These are phyloP conservation scores for Desoria tigrina DNA, from an alignment of 2,888 invertebrate species.

Conservation along the genomic window DNA sequence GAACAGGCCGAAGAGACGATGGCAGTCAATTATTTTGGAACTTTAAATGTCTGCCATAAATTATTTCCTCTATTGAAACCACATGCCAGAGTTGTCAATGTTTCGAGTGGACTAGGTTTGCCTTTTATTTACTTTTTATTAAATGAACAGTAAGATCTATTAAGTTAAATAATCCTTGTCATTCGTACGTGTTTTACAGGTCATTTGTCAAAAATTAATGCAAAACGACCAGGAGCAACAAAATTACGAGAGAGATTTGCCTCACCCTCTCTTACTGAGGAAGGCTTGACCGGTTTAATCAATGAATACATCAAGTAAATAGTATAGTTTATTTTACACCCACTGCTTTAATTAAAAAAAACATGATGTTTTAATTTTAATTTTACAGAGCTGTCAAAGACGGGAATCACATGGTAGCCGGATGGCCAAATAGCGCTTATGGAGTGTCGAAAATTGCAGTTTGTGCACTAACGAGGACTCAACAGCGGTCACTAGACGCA, in stretches of 20 bases:
- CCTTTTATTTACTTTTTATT: background rate
- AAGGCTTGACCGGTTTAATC: constrained; percentile 65
- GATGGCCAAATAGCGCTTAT: constrained; percentile 70
- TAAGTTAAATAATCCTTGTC: background rate
- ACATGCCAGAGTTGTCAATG: constrained; percentile 73
- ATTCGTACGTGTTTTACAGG: constrained; percentile 56
- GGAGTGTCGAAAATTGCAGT: constrained; percentile 73
- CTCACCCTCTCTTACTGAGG: constrained; percentile 63
- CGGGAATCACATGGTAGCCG: constrained; percentile 55
- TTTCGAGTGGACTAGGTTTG: constrained; percentile 68
- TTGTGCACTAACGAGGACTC: constrained; percentile 67
- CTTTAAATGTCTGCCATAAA: constrained; percentile 66
- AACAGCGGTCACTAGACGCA: constrained; percentile 66
- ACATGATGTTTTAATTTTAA: background rate
- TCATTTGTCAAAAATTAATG: constrained; percentile 65
- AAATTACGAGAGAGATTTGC: constrained; percentile 63
- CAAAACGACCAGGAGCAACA: constrained; percentile 56
- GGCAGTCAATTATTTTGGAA: constrained; percentile 69
- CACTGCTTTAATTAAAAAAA: background rate
- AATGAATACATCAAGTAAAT: constrained; percentile 66
- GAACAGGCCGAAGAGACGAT: constrained; percentile 72
- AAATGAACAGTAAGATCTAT: background rate
- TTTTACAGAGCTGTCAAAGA: background rate
- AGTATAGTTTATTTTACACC: background rate
- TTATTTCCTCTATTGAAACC: constrained; percentile 72